A percentile compares a stretch with the other conserved stretches of the same genome.
phyloP scores from a whole-genome alignment of 2,797 vertebrate genomes.

The Catharus ustulatus region DNA sequence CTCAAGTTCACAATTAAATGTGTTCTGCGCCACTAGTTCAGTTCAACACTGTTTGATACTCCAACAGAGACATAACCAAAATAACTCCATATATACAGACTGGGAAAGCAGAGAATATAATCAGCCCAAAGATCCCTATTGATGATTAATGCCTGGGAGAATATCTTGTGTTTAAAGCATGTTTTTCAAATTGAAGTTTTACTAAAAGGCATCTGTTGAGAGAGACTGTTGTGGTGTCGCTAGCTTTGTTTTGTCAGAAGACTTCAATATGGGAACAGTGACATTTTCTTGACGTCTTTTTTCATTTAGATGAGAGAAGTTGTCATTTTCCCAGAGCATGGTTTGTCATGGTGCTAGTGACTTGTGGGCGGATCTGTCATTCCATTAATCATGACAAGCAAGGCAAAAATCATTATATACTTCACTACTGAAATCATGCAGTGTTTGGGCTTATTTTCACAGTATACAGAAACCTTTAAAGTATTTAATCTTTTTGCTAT shows the following conservation, averaged over 20 bases:
- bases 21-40: background rate
- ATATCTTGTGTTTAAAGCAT: background rate
- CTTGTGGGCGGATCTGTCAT: background rate
- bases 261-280: conserved; percentile 21
- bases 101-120: background rate
- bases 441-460: background rate
- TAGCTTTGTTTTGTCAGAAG: conserved; percentile 55
- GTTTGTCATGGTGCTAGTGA: conserved; percentile 31
- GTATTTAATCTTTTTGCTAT: background rate
- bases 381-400: conserved; percentile 31
- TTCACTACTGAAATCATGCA: background rate
- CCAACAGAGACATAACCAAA: background rate
- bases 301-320: conserved; percentile 29
- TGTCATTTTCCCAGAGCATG: conserved; percentile 6
- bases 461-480: background rate
- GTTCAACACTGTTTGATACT: background rate
- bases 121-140: background rate
- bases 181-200: conserved; percentile 30
- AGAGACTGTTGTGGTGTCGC: conserved; percentile 4
- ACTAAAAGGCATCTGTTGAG: conserved; percentile 34
- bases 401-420: conserved; percentile 8
- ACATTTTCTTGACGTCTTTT: conserved; percentile 43
- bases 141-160: background rate
- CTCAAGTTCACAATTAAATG: background rate
- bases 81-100: background rate